phyloP scores from a whole-genome alignment of 2,113 vertebrate genomes.

The Rhinopomastus cyanomelas region DNA sequence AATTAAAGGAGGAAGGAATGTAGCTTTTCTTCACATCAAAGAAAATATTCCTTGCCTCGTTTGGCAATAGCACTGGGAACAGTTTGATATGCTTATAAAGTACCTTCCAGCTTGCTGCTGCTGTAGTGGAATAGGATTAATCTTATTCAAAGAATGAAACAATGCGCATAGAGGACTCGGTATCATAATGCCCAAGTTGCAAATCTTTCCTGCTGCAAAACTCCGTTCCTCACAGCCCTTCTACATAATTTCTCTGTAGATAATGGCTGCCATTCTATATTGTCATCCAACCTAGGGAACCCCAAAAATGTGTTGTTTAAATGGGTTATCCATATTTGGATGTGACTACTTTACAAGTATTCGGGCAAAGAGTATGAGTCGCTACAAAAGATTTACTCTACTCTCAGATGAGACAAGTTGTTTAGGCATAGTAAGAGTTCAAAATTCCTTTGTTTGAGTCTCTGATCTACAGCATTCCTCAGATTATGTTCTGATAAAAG shows the following conservation, averaged over 20 bases:
- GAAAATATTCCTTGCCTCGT: neutral
- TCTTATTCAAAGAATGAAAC: neutral
- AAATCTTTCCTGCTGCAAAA: neutral
- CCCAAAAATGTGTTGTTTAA: neutral
- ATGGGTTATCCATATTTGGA: neutral
- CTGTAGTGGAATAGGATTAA: neutral
- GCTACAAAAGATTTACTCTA: neutral
- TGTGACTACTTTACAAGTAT: neutral
- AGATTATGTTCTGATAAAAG: slow-evolving; percentile 28
- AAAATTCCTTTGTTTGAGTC: neutral
- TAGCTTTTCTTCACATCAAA: slow-evolving; percentile 18
- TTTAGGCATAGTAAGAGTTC: neutral
- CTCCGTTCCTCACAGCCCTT: neutral
- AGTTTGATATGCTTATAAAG: neutral
- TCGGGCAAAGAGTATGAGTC: neutral
- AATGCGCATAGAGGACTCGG: neutral
- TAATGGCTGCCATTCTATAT: neutral
- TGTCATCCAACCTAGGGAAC: neutral
- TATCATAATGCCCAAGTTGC: neutral
- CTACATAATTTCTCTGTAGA: neutral
- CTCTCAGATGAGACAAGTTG: neutral
- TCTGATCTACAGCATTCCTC: slow-evolving; percentile 5
- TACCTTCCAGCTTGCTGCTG: neutral
- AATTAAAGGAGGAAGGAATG: neutral
- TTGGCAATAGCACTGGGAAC: neutral